Evolutionary conservation across 2,113 vertebrate genomes (phyloP).

Genomic region (Cyrtonyx montezumae): DNA sequence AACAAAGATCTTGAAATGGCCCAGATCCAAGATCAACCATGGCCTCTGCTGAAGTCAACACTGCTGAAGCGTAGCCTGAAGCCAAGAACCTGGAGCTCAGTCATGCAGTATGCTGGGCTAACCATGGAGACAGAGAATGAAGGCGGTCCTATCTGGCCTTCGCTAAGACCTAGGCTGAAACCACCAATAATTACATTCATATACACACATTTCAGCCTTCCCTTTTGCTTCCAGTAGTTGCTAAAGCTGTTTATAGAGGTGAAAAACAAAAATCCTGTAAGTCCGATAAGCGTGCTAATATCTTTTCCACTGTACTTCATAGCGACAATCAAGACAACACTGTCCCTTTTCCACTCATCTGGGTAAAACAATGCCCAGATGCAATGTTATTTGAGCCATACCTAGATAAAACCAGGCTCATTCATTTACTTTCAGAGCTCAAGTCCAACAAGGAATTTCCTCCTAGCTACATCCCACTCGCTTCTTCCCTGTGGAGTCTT

Average conservation of each 20-base stretch:
- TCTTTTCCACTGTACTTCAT: background rate
- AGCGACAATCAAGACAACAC: background rate
- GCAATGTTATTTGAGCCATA: background rate
- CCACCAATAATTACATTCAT: fast-evolving
- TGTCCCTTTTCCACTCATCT: background rate
- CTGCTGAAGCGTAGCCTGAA: background rate
- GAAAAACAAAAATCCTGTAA: background rate
- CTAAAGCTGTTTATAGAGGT: background rate
- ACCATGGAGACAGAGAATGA: fast-evolving
- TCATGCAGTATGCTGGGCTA: fast-evolving
- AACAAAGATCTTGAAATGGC: background rate
- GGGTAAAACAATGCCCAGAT: background rate
- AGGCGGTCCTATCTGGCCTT: background rate
- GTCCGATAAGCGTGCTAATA: fast-evolving
- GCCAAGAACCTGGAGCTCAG: background rate
- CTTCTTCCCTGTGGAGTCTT: slow-evolving; percentile 22
- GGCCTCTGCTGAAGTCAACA: background rate
- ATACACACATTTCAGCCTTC: background rate
- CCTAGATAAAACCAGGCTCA: background rate
- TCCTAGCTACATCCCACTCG: slow-evolving; percentile 3
- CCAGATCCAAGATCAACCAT: background rate
- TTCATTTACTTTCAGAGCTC: background rate
- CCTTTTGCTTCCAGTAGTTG: background rate
- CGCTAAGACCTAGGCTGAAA: background rate
- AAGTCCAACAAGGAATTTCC: slow-evolving; percentile 4